A percentile compares a stretch with the other conserved stretches of the same genome.
phyloP scores from a whole-genome alignment of 2,888 invertebrate genomes.

The Hypselothyrea guttata region DNA sequence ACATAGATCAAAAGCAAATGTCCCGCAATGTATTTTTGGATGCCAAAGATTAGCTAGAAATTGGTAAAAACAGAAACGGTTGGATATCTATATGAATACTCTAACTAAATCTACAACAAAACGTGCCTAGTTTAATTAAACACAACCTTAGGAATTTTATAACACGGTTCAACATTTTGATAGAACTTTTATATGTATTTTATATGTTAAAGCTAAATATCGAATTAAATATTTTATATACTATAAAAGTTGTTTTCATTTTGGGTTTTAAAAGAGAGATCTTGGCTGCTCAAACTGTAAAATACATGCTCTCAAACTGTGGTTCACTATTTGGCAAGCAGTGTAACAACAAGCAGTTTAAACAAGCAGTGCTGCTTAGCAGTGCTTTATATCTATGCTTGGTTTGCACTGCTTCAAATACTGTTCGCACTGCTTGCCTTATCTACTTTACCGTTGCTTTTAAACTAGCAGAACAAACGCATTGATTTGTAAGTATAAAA shows the following conservation, averaged over 20 bases:
- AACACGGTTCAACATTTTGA: conserved; percentile 27
- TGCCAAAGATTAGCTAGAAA: conserved; percentile 61
- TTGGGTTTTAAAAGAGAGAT: no score
- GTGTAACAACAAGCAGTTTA: no score
- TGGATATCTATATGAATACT: conserved; percentile 42
- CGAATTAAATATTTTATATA: conserved; percentile 49
- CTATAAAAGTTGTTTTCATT: not conserved
- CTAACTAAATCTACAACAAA: conserved; percentile 21
- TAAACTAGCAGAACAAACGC: not conserved
- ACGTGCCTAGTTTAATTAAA: conserved; percentile 10
- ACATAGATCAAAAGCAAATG: conserved; percentile 15
- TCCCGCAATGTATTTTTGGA: conserved; percentile 44
- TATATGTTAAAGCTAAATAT: conserved; percentile 24
- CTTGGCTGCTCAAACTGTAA: no score
- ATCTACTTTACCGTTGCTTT: not conserved
- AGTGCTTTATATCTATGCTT: no score
- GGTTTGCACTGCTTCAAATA: no score
- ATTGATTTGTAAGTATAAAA: conserved; percentile 11
- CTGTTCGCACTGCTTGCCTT: conserved; percentile 5
- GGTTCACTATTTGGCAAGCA: no score
- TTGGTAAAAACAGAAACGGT: not conserved
- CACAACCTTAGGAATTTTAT: conserved; percentile 24
- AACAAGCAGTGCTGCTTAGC: no score
- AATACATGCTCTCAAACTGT: not conserved
- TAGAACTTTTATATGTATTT: conserved; percentile 25